phyloP scores from a whole-genome alignment of 2,888 invertebrate genomes.

The Keiferia lycopersicella region DNA sequence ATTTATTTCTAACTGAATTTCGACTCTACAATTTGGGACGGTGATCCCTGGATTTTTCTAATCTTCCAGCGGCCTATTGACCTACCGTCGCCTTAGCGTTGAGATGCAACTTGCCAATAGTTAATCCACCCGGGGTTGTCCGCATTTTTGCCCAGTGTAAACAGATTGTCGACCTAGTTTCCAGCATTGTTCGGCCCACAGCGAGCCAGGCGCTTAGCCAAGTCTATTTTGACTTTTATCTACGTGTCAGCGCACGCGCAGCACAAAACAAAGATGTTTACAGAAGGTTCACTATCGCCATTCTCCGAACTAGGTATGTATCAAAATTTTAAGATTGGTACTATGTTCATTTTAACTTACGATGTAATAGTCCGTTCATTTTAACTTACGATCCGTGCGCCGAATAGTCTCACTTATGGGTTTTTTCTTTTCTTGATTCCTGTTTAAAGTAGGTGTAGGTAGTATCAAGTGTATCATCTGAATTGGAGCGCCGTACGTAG shows the following conservation, averaged over 20 bases:
- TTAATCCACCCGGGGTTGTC: slow-evolving; percentile 41
- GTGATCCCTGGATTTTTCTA: background rate
- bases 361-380: too few species aligned
- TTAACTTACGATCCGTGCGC: too few species aligned
- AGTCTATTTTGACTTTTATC: slow-evolving; percentile 77
- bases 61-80: slow-evolving; percentile 16
- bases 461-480: too few species aligned
- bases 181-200: slow-evolving; percentile 66
- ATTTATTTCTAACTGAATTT: too few species aligned
- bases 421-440: too few species aligned
- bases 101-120: slow-evolving; percentile 21
- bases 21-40: background rate
- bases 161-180: slow-evolving; percentile 75
- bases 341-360: too few species aligned
- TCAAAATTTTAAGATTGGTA: too few species aligned
- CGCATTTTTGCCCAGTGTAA: slow-evolving; percentile 71
- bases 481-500: too few species aligned
- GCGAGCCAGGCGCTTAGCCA: slow-evolving; percentile 71
- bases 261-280: slow-evolving; percentile 24
- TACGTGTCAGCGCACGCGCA: slow-evolving; percentile 59
- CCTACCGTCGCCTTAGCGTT: slow-evolving; percentile 10
- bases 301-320: too few species aligned
- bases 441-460: too few species aligned
- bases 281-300: too few species aligned
- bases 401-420: too few species aligned